Evolutionary conservation across 2,888 invertebrate species (phyloP).

Genomic region (Pherbina coryleti): DNA sequence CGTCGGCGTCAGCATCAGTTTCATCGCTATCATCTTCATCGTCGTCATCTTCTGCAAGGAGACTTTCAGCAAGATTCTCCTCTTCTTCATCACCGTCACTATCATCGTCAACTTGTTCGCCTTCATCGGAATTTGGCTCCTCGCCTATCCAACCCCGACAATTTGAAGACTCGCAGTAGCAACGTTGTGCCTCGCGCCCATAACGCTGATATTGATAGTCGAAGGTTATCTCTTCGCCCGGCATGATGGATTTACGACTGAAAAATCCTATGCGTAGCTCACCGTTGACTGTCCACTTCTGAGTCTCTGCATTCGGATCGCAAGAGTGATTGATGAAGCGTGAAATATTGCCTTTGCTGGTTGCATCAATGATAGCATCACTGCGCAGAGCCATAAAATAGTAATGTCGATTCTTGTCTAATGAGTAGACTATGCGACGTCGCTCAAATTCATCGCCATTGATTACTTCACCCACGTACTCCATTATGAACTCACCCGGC

Average conservation of each 20-base stretch:
- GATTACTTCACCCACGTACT: conserved; percentile 98
- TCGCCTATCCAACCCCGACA: conserved; percentile 98
- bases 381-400: conserved; percentile 98
- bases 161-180: conserved; percentile 89
- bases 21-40: conserved; percentile 67
- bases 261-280: conserved; percentile 97
- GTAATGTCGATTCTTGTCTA: conserved; percentile 91
- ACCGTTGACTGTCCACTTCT: conserved; percentile 96
- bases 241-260: conserved; percentile 83
- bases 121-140: conserved; percentile 81
- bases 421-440: conserved; percentile 89
- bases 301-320: conserved; percentile 98
- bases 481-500: conserved; percentile 92
- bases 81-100: conserved; percentile 59
- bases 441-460: conserved; percentile 90
- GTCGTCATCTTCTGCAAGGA: conserved; percentile 63
- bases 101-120: conserved; percentile 70
- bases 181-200: conserved; percentile 96
- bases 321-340: conserved; percentile 99
- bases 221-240: conserved; percentile 97
- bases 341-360: conserved; percentile 93
- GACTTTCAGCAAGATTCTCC: conserved; percentile 65
- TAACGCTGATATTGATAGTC: conserved; percentile 98
- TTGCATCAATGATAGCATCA: conserved; percentile 96
- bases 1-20: conserved; percentile 41